A percentile compares a stretch with the other conserved stretches of the same genome.
phyloP scores from a whole-genome alignment of 2,113 vertebrate genomes.

The Eclectus roratus region DNA sequence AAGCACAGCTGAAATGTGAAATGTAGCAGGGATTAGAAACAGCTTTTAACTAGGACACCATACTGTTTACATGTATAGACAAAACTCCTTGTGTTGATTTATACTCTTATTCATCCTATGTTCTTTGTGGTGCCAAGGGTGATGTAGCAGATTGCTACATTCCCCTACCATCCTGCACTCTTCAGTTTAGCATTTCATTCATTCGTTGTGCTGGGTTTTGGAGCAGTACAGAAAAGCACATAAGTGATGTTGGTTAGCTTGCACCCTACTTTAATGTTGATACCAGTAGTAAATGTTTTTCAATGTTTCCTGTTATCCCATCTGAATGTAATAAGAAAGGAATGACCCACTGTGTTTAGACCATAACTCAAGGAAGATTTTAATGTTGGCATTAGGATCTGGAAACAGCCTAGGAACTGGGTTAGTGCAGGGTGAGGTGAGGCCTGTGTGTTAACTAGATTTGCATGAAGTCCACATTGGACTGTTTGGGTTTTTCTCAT shows the following conservation, averaged over 20 bases:
- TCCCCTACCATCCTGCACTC: not conserved
- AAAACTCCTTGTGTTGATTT: not conserved
- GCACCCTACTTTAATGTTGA: not conserved
- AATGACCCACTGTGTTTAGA: not conserved
- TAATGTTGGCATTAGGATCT: not conserved
- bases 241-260: not conserved
- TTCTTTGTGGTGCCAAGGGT: not conserved
- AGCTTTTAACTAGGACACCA: not conserved
- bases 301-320: not conserved
- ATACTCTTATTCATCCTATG: not conserved
- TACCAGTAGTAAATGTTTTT: not conserved
- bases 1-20: not conserved
- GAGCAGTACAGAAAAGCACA: not conserved
- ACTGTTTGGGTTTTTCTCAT: not conserved
- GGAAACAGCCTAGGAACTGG: not conserved
- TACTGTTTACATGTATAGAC: not conserved
- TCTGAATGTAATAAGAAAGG: not conserved
- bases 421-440: not conserved
- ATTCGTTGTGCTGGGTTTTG: not conserved
- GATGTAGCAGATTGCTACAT: not conserved
- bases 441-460: not conserved
- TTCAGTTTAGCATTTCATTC: not conserved
- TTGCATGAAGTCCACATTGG: not conserved
- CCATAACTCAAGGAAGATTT: not conserved
- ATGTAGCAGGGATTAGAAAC: not conserved